Evolutionary conservation across 2,888 invertebrate genomes (phyloP).

Genomic region (Stenodera caucasica): DNA sequence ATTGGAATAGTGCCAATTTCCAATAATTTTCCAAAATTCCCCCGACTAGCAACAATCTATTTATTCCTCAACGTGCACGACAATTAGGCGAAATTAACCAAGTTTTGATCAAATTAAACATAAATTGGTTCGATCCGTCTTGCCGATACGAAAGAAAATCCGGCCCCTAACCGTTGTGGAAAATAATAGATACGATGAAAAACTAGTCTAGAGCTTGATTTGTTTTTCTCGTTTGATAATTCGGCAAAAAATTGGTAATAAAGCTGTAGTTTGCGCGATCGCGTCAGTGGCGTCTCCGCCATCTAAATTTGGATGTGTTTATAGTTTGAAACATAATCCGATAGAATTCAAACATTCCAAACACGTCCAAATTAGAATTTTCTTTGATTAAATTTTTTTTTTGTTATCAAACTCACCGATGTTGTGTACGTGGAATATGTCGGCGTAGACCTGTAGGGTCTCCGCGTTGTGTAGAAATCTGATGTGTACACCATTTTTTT

Average conservation of each 20-base stretch:
- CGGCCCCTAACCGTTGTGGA: neutral
- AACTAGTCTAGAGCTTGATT: constrained; percentile 7
- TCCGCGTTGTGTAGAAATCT: constrained; percentile 88
- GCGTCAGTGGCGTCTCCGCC: neutral
- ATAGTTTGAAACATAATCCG: constrained; percentile 20
- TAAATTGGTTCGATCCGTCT: constrained; percentile 12
- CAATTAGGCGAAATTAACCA: no score
- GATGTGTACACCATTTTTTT: constrained; percentile 87
- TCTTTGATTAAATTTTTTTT: no score
- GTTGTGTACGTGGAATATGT: constrained; percentile 72
- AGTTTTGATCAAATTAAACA: no score
- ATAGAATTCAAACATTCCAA: constrained; percentile 10
- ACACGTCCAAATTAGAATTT: neutral
- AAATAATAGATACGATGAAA: no score
- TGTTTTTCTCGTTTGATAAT: neutral
- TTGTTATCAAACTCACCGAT: constrained; percentile 68
- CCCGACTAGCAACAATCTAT: no score
- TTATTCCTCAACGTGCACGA: neutral
- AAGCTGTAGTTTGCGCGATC: constrained; percentile 10
- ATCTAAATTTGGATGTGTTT: constrained; percentile 24
- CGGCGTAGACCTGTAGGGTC: constrained; percentile 75
- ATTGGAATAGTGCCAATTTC: neutral
- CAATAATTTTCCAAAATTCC: neutral
- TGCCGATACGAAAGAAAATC: neutral
- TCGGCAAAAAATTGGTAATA: neutral